Percentiles rank a stretch among this genome's conserved stretches.
These are phyloP conservation scores for Adelosebastes latens DNA, from an alignment of 2,797 vertebrate genomes.

Conservation along the genomic window DNA sequence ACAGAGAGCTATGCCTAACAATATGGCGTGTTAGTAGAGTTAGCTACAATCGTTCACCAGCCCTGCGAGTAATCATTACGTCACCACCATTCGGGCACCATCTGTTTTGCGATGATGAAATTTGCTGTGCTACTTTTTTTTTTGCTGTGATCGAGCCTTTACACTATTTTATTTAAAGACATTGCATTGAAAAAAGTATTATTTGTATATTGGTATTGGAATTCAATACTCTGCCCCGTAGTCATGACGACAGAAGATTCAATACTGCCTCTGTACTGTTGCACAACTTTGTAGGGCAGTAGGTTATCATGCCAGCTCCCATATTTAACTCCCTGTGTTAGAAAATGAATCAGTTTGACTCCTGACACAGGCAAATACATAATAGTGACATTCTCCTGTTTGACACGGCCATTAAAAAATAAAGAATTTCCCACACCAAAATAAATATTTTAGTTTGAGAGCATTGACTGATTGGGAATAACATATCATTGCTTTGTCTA, in stretches of 20 bases:
- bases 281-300: neutral
- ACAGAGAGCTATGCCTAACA: neutral
- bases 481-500: neutral
- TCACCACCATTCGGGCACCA: neutral
- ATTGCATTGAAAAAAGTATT: neutral
- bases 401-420: constrained; percentile 1
- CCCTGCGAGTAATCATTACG: neutral
- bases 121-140: neutral
- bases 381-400: neutral
- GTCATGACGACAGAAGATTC: neutral
- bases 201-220: neutral
- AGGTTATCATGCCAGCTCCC: neutral
- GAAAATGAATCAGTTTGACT: neutral
- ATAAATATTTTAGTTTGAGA: neutral
- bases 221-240: neutral
- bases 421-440: neutral
- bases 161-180: neutral
- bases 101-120: neutral
- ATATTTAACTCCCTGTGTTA: neutral
- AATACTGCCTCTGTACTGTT: neutral
- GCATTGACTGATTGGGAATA: neutral
- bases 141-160: neutral
- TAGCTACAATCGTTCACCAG: neutral
- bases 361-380: neutral
- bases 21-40: neutral